Conservation (phyloP, 2,113 vertebrate species). For the Globicephala melas region DNA sequence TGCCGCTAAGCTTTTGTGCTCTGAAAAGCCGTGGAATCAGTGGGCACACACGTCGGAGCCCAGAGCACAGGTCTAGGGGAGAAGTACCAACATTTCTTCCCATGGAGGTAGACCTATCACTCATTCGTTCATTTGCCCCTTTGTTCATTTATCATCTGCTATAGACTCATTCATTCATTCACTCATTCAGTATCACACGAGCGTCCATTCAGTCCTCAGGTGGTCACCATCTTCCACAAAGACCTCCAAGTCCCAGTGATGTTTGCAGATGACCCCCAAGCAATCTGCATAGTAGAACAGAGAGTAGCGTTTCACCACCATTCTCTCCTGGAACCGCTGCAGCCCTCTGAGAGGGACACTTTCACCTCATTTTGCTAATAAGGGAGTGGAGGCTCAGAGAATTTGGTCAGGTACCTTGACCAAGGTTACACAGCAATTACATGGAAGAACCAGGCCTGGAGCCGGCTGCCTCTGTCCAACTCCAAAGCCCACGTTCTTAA, state of each 20-base stretch:
- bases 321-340: neutral
- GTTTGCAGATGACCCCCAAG: neutral
- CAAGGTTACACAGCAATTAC: neutral
- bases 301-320: neutral
- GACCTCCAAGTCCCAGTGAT: fast-evolving
- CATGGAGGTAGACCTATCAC: neutral
- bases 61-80: neutral
- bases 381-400: neutral
- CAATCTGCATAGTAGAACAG: fast-evolving
- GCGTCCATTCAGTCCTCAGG: neutral
- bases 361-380: neutral
- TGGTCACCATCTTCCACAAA: neutral
- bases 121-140: neutral
- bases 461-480: neutral
- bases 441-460: neutral
- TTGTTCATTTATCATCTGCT: neutral
- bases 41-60: no score
- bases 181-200: neutral
- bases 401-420: neutral
- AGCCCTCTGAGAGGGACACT: neutral
- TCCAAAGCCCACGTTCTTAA: neutral
- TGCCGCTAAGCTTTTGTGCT: neutral
- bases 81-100: neutral
- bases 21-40: neutral
- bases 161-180: neutral